Evolutionary conservation across 2,888 invertebrate species (phyloP), one percentile per base, ranked within the genome.

Genomic region (Epirrhoe tristata): DNA sequence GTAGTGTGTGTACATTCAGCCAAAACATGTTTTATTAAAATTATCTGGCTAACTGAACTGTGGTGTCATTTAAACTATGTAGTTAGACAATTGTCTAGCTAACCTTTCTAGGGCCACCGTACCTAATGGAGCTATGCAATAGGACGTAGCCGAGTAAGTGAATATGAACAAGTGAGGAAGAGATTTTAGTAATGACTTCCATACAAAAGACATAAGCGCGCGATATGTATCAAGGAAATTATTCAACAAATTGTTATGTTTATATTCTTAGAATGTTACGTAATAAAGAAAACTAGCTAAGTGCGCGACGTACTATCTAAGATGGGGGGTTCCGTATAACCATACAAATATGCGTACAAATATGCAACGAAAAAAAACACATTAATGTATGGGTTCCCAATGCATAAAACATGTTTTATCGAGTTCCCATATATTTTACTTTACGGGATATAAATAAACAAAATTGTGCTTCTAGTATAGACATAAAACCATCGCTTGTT

Each of bases 221-320:
- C 34, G 58, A 50, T 63, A 55, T 55, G 14, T 43, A 58, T 31
- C 43, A 63, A 58, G 62, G 66, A 62, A 67, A 39, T n/a, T 14
- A 6, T 32, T 52, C 14, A 16, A 16, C 16, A 48, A 48, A 32
- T 10, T 17, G 48, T 32, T 36, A 14, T 32, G 31, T 43, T 24
- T n/a, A 54, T 4, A 31, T 14, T 48, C 32, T 57, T 43, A 48
- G 14, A 48, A 16, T 6, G 48, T 48, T 48, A 48, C 14, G 7
- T 46, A 5, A 14, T 43, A 46, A n/a, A 46, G n/a, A 46, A 46
- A 14, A 46, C 14, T 7, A 2, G 2, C 10, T 43, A 46, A n/a
- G 24, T 24, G 24, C 3, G 24, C 1, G 24, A 3, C 24, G 3
- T 24, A 24, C 24, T n/a, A n/a, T 24, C 24, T 2, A 3, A 24